phyloP scores from a whole-genome alignment of 2,113 vertebrate genomes.

The Scophthalmus maximus region DNA sequence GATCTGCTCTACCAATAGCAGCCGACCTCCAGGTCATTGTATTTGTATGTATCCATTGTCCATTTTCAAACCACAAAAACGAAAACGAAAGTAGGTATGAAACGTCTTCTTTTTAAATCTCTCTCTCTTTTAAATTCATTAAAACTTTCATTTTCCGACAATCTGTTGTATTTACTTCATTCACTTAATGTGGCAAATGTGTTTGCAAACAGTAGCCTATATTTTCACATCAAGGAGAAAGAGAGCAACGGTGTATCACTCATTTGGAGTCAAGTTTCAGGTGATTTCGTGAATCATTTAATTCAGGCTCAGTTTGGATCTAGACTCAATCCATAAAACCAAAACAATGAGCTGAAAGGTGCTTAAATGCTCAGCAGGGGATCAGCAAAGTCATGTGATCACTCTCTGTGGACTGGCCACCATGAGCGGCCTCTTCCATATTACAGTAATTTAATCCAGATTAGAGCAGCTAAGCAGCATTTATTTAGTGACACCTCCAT shows the following conservation, averaged over 20 bases:
- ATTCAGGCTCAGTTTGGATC: not conserved
- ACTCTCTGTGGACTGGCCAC: not conserved
- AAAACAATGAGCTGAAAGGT: not conserved
- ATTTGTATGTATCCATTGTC: too few species aligned
- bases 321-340: not conserved
- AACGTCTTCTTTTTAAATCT: too few species aligned
- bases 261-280: not conserved
- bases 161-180: too few species aligned
- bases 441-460: not conserved
- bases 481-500: conserved; percentile 5
- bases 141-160: too few species aligned
- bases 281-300: not conserved
- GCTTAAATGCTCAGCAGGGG: not conserved
- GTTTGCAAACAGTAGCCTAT: not conserved
- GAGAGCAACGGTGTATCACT: not conserved
- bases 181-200: too few species aligned
- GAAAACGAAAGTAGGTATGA: too few species aligned
- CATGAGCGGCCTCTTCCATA: not conserved
- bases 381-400: too few species aligned
- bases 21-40: too few species aligned
- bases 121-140: too few species aligned
- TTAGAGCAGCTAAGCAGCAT: conserved; percentile 5
- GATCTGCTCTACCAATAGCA: too few species aligned
- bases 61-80: too few species aligned
- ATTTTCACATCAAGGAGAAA: not conserved